Evolutionary conservation across 2,113 vertebrate genomes (phyloP).

Genomic region (Desmodus rotundus): DNA sequence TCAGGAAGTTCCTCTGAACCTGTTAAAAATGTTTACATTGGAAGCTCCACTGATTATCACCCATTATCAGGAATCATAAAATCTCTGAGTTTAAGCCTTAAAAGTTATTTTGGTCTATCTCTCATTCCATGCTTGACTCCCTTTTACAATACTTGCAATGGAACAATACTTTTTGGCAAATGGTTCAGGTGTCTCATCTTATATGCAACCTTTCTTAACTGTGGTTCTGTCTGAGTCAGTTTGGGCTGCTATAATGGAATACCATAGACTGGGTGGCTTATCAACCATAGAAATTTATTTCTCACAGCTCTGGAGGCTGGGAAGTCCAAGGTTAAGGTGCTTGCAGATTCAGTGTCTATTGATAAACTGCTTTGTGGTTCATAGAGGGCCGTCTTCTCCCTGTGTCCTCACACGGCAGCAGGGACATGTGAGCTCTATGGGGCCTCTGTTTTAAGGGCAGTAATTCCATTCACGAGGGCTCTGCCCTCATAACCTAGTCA

Average conservation of each 20-base stretch:
- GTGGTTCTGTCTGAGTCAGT: not conserved
- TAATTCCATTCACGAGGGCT: too few species aligned
- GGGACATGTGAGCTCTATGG: too few species aligned
- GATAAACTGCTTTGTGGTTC: not conserved
- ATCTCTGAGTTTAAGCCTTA: not conserved
- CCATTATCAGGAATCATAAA: slow-evolving; percentile 8
- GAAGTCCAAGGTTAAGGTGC: not conserved
- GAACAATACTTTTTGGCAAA: not conserved
- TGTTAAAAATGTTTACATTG: not conserved
- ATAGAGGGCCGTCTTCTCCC: not conserved
- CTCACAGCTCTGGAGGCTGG: too few species aligned
- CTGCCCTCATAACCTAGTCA: too few species aligned
- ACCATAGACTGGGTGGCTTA: too few species aligned
- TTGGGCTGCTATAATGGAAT: not conserved
- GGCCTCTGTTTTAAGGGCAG: too few species aligned
- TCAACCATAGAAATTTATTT: too few species aligned
- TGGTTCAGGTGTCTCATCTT: not conserved
- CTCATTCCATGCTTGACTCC: not conserved
- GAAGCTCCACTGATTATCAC: not conserved
- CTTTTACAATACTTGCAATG: not conserved
- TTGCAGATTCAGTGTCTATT: not conserved
- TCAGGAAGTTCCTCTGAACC: not conserved
- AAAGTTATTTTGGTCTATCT: not conserved
- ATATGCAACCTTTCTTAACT: not conserved
- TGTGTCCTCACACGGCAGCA: too few species aligned